Percentiles rank a stretch among this genome's conserved stretches.
phyloP scores from a whole-genome alignment of 2,888 invertebrate genomes.

The Cephus pulcher region DNA sequence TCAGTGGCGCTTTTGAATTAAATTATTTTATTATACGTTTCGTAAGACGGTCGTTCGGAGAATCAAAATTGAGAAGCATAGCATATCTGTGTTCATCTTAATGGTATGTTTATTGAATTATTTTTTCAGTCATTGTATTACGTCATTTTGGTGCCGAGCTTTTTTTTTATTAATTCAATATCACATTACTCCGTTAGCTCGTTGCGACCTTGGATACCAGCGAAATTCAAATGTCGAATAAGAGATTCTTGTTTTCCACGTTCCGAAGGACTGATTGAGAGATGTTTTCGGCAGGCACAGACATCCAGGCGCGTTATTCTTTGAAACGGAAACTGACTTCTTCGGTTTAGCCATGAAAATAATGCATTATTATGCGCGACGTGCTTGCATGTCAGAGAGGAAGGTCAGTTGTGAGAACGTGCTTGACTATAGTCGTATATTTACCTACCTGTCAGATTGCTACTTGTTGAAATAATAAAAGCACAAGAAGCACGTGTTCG shows the following conservation, averaged over 20 bases:
- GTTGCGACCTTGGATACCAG: not conserved
- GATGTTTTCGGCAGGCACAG: not conserved
- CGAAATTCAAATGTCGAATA: not conserved
- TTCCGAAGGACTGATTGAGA: not conserved
- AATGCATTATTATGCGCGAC: not conserved
- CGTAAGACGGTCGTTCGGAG: not conserved
- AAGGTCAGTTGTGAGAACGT: not conserved
- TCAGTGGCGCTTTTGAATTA: not conserved
- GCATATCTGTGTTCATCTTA: not conserved
- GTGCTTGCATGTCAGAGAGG: not conserved
- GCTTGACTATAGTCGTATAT: not conserved
- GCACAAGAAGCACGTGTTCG: not conserved
- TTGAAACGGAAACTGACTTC: not conserved
- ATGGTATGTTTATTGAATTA: not conserved
- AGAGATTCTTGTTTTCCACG: not conserved
- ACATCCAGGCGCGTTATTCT: not conserved
- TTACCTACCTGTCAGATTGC: not conserved
- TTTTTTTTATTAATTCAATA: not conserved
- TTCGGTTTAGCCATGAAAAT: not conserved
- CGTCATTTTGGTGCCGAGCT: not conserved
- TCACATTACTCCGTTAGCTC: not conserved
- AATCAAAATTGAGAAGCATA: not conserved
- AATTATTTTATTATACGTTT: not conserved
- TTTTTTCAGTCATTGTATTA: not conserved
- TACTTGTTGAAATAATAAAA: not conserved